Conservation (phyloP, 2,888 invertebrate species). For the Eupeodes luniger region DNA sequence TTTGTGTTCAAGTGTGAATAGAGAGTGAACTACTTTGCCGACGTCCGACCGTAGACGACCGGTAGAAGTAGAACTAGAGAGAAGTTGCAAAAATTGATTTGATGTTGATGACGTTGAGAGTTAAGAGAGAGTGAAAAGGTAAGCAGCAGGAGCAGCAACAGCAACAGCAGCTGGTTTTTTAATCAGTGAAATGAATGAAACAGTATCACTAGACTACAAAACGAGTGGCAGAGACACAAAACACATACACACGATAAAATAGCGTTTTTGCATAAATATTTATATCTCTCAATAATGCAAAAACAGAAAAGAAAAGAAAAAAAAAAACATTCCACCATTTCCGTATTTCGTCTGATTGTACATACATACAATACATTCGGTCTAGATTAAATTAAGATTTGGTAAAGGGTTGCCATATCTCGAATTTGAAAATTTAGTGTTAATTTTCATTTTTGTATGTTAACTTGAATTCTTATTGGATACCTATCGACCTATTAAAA, state of each 20-base stretch:
- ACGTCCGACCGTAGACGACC: not conserved
- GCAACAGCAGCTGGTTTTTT: slow-evolving; percentile 21
- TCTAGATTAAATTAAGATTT: slow-evolving; percentile 58
- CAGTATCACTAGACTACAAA: slow-evolving; percentile 11
- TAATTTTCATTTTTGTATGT: not conserved
- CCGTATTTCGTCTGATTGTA: slow-evolving; percentile 55
- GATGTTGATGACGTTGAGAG: slow-evolving; percentile 30
- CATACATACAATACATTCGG: slow-evolving; percentile 47
- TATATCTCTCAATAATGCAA: slow-evolving; percentile 28
- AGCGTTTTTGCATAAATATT: slow-evolving; percentile 69
- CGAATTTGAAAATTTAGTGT: not conserved
- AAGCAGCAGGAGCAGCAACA: too few relatives aligned
- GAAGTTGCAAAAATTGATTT: slow-evolving; percentile 34
- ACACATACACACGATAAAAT: slow-evolving; percentile 15
- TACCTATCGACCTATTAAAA: too few relatives aligned
- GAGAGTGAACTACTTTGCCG: slow-evolving; percentile 32
- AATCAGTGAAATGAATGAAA: slow-evolving; percentile 21
- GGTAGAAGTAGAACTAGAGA: not conserved
- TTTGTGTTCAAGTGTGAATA: not conserved
- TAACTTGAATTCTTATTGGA: not conserved
- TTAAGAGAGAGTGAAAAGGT: slow-evolving; percentile 38
- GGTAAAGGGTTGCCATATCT: slow-evolving; percentile 46
- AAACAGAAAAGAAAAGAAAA: slow-evolving; percentile 47
- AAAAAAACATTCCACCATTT: slow-evolving; percentile 65
- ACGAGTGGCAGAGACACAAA: slow-evolving; percentile 27